Conservation (phyloP, 2,888 invertebrate species). For the Rhamphomyia laevipes region DNA sequence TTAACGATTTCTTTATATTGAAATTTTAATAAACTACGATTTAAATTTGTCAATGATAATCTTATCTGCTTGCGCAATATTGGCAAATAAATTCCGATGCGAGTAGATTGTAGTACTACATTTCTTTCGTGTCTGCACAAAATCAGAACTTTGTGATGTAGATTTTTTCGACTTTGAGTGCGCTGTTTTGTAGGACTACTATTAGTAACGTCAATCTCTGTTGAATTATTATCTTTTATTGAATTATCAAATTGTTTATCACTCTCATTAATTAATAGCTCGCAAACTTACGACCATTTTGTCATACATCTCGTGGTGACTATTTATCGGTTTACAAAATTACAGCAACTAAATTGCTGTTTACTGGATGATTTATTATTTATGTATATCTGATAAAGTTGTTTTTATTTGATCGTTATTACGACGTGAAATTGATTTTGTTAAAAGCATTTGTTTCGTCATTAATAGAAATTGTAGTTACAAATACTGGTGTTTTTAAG, state of each 20-base stretch:
- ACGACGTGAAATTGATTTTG: slow-evolving; percentile 17
- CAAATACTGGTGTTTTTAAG: slow-evolving; percentile 2
- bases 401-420: slow-evolving; percentile 5
- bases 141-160: slow-evolving; percentile 16
- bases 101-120: slow-evolving; percentile 11
- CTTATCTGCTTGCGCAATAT: neutral
- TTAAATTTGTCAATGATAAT: neutral
- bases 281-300: slow-evolving; percentile 52
- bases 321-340: slow-evolving; percentile 9
- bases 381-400: slow-evolving; percentile 6
- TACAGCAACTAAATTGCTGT: slow-evolving; percentile 11
- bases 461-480: slow-evolving; percentile 6
- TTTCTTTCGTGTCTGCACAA: slow-evolving; percentile 15
- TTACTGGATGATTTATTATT: slow-evolving; percentile 19
- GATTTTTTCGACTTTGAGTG: slow-evolving; percentile 15
- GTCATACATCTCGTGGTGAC: slow-evolving; percentile 19
- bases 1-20: slow-evolving; percentile 5
- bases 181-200: slow-evolving; percentile 3
- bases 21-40: neutral
- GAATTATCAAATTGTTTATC: neutral
- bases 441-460: slow-evolving; percentile 21
- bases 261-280: slow-evolving; percentile 44
- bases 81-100: neutral
- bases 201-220: neutral
- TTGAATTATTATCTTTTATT: neutral